Conservation (phyloP, 1,140 invertebrate genomes). For the Calephelis nemesis region DNA sequence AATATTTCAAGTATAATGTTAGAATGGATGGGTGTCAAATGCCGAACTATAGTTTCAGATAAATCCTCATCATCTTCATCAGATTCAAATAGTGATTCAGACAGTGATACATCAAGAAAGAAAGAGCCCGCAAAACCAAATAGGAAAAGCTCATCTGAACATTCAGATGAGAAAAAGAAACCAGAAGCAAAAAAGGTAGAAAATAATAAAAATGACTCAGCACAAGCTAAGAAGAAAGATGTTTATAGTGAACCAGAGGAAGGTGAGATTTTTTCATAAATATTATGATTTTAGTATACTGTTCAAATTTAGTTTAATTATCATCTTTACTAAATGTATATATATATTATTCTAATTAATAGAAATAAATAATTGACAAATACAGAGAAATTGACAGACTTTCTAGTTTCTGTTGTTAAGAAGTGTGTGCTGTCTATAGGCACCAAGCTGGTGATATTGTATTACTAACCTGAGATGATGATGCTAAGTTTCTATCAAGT, state of each 20-base stretch:
- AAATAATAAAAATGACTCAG: slow-evolving; percentile 41
- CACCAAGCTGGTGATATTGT: too few species aligned
- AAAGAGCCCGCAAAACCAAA: slow-evolving; percentile 47
- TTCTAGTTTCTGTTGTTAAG: too few species aligned
- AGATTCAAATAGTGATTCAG: slow-evolving; percentile 61
- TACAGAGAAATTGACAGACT: too few species aligned
- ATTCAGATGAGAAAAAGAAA: slow-evolving; percentile 57
- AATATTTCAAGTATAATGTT: too few species aligned
- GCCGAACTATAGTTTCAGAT: slow-evolving; percentile 40
- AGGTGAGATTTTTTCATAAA: slow-evolving; percentile 63
- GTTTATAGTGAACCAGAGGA: slow-evolving; percentile 86
- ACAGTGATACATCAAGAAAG: slow-evolving; percentile 57
- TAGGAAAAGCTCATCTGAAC: slow-evolving; percentile 64
- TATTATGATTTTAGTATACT: too few species aligned
- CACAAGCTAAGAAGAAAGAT: slow-evolving; percentile 78
- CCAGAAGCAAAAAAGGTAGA: slow-evolving; percentile 70
- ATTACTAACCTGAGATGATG: too few species aligned
- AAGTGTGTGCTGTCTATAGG: too few species aligned
- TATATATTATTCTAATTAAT: too few species aligned
- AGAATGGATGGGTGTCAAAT: not conserved
- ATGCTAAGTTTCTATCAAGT: too few species aligned
- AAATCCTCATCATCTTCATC: slow-evolving; percentile 80
- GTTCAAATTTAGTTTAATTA: too few species aligned
- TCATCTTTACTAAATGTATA: too few species aligned
- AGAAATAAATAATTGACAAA: too few species aligned